Evolutionary conservation across 2,888 invertebrate species (phyloP).

Genomic region (Eupeodes latifasciatus): DNA sequence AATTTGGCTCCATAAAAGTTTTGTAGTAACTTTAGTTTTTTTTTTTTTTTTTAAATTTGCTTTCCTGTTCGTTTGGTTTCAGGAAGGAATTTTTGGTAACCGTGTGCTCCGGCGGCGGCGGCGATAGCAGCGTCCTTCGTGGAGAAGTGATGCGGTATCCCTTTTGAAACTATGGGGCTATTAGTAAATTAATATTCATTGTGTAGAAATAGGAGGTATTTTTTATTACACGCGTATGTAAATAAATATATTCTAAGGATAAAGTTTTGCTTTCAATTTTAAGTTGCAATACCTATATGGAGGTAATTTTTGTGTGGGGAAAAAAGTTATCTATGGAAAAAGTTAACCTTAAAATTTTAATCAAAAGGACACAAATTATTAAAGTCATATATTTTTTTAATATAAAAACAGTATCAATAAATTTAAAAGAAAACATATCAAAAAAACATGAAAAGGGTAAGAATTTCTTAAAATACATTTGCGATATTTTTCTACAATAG

Average conservation of each 20-base stretch:
- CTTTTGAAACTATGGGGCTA: constrained; percentile 52
- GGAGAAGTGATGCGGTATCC: constrained; percentile 52
- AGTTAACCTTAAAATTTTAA: too few species aligned
- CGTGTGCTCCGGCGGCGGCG: neutral
- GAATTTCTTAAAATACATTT: too few species aligned
- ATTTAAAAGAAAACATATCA: too few species aligned
- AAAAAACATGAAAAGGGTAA: too few species aligned
- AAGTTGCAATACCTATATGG: neutral
- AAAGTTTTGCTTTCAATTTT: constrained; percentile 12
- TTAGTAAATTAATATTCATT: constrained; percentile 60
- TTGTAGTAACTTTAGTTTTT: constrained; percentile 52
- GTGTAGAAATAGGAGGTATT: constrained; percentile 33
- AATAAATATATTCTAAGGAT: neutral
- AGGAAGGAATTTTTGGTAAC: constrained; percentile 31
- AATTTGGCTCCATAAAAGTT: constrained; percentile 72
- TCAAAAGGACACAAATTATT: too few species aligned
- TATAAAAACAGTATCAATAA: too few species aligned
- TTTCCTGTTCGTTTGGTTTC: constrained; percentile 31
- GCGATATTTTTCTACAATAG: too few species aligned
- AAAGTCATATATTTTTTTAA: too few species aligned
- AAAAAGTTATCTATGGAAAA: neutral
- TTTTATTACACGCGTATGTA: neutral
- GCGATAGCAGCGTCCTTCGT: neutral
- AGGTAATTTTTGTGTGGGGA: neutral
- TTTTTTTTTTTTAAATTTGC: constrained; percentile 52